Conservation (phyloP, 2,797 vertebrate species). For the Luscinia megarhynchos region DNA sequence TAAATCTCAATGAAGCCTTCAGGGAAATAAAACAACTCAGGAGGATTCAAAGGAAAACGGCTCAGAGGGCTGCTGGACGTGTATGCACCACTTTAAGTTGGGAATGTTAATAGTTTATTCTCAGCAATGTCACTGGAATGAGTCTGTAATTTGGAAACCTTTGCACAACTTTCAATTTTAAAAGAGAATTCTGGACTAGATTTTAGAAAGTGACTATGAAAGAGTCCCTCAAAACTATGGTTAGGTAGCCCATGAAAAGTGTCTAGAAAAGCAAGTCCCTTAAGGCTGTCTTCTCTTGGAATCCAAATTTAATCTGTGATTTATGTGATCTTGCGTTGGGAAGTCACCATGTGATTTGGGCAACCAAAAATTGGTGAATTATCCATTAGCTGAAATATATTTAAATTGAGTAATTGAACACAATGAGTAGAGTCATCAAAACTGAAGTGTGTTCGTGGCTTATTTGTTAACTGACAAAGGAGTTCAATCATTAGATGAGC, state of each 20-base stretch:
- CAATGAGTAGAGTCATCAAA: background rate
- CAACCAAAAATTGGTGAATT: background rate
- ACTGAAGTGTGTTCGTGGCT: background rate
- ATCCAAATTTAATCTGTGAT: background rate
- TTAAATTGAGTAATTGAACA: background rate
- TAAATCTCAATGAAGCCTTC: slow-evolving; percentile 22
- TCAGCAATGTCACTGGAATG: background rate
- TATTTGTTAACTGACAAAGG: background rate
- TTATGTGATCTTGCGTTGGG: background rate
- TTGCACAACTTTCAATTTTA: background rate
- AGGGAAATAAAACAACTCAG: background rate
- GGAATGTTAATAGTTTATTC: slow-evolving; percentile 5
- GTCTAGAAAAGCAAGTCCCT: background rate
- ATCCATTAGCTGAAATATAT: background rate
- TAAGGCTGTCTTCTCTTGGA: background rate
- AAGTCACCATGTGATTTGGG: background rate
- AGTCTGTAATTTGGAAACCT: slow-evolving; percentile 9
- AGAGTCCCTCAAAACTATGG: background rate
- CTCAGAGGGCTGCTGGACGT: background rate
- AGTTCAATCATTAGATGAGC: background rate
- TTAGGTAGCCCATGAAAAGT: background rate
- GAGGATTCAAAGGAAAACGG: slow-evolving; percentile 4
- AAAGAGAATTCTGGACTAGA: background rate
- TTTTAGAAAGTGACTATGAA: background rate
- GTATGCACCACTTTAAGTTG: background rate